phyloP scores from a whole-genome alignment of 1,140 invertebrate genomes.

The Drosophila seguyi region DNA sequence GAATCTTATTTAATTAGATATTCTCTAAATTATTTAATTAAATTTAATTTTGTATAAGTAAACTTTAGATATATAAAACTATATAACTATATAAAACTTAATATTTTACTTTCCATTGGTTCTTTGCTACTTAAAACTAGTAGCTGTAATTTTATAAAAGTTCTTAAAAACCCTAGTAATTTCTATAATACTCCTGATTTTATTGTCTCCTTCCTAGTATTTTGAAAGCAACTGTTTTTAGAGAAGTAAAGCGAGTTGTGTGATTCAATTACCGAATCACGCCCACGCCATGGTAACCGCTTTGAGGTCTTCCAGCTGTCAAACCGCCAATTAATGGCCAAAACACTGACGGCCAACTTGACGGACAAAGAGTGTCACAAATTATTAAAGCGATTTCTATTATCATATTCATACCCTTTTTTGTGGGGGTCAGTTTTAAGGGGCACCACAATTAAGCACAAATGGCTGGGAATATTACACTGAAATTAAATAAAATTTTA shows the following conservation, averaged over 20 bases:
- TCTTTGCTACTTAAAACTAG: no score
- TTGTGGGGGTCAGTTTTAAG: not conserved
- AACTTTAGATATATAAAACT: no score
- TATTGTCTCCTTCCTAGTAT: not conserved
- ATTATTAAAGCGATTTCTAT: constrained; percentile 52
- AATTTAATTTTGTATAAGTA: no score
- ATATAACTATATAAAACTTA: no score
- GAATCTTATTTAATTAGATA: not conserved
- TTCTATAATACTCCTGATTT: not conserved
- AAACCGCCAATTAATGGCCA: constrained; percentile 66
- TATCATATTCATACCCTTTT: constrained; percentile 26
- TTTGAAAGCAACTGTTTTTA: not conserved
- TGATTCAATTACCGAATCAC: constrained; percentile 66
- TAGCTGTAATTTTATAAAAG: no score
- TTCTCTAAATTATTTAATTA: no score
- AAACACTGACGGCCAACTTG: constrained; percentile 39
- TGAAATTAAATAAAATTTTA: not conserved
- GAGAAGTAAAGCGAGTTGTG: constrained; percentile 8
- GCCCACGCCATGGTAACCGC: constrained; percentile 57
- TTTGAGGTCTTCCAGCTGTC: constrained; percentile 56
- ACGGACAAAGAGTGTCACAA: constrained; percentile 41
- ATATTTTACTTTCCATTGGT: no score
- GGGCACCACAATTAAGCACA: not conserved
- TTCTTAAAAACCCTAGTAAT: not conserved
- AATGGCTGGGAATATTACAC: not conserved